These are phyloP conservation scores for Mythimna albipuncta DNA, from an alignment of 2,888 invertebrate genomes.

Conservation along the genomic window DNA sequence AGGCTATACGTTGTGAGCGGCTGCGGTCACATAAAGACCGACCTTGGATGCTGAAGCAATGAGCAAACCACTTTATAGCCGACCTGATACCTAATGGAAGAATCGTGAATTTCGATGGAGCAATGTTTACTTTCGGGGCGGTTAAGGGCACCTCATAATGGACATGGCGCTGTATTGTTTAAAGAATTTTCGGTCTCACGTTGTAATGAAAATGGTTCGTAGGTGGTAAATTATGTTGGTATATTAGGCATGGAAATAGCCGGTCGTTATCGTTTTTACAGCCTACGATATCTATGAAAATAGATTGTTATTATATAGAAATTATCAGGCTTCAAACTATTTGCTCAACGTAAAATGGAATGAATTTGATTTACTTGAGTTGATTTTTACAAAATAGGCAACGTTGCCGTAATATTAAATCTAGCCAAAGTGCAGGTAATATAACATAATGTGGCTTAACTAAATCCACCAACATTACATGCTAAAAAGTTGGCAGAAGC, in stretches of 20 bases:
- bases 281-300: conserved; percentile 15
- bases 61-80: conserved; percentile 62
- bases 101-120: conserved; percentile 72
- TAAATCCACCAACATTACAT: conserved; percentile 36
- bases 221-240: conserved; percentile 19
- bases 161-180: conserved; percentile 43
- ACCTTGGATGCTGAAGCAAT: conserved; percentile 66
- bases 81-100: conserved; percentile 65
- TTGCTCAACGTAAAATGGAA: not conserved
- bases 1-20: conserved; percentile 62
- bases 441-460: conserved; percentile 21
- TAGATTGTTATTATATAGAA: conserved; percentile 6
- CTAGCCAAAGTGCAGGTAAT: not conserved
- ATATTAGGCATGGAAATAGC: conserved; percentile 14
- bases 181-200: conserved; percentile 31
- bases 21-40: conserved; percentile 63
- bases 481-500: conserved; percentile 54
- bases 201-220: conserved; percentile 33
- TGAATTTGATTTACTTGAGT: not conserved
- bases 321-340: not conserved
- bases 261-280: conserved; percentile 3
- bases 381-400: not conserved
- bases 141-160: conserved; percentile 55
- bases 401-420: not conserved
- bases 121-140: conserved; percentile 65